phyloP scores from a whole-genome alignment of 2,888 invertebrate species.

The Pedicia rivosa region DNA sequence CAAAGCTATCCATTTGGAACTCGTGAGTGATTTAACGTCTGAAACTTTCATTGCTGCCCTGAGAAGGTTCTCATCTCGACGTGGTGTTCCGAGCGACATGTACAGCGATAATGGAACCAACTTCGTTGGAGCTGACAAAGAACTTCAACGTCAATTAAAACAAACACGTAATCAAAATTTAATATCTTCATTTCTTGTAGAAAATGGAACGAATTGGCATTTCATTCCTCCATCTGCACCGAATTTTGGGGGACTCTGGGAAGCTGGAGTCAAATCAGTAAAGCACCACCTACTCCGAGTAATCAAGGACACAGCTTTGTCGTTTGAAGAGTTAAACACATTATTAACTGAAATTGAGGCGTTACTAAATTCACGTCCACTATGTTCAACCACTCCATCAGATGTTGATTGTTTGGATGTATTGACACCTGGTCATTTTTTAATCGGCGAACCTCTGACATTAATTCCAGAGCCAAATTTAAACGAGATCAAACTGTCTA shows the following conservation, averaged over 20 bases:
- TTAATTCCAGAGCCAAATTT: not conserved
- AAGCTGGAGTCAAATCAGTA: conserved; percentile 16
- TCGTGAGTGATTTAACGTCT: not conserved
- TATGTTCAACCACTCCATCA: not conserved
- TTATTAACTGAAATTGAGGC: conserved; percentile 6
- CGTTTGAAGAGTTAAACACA: conserved; percentile 4
- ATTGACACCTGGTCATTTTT: conserved; percentile 5
- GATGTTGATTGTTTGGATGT: conserved; percentile 3
- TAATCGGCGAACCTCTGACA: not conserved
- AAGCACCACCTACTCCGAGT: conserved; percentile 3
- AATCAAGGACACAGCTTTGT: not conserved
- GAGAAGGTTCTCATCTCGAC: not conserved
- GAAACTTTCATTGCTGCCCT: not conserved
- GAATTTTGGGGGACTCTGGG: conserved; percentile 20
- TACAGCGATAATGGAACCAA: not conserved
- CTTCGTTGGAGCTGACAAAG: not conserved
- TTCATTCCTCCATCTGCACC: conserved; percentile 18
- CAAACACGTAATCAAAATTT: too few relatives aligned
- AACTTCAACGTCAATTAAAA: too few relatives aligned
- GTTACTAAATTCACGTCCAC: conserved; percentile 3
- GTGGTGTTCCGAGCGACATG: conserved; percentile 4
- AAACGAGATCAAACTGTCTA: not conserved
- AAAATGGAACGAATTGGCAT: conserved; percentile 13
- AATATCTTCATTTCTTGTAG: not conserved
- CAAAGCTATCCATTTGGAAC: conserved; percentile 14